Base-by-base conservation (phyloP, 2,888 invertebrate species). In the Apomyelois bistriatella region DNA sequence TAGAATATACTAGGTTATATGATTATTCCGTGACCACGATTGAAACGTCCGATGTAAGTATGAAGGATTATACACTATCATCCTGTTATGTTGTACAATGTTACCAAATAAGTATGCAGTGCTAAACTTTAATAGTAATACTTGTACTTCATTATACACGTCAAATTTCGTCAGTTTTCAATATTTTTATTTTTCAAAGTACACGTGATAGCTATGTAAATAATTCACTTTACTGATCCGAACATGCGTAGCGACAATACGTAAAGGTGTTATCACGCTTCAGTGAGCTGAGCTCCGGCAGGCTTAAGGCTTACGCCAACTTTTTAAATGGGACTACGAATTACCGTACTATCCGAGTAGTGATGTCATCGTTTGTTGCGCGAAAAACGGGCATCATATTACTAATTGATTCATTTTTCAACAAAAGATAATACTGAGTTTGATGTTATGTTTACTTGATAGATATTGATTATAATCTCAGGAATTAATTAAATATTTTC, bases 181-280 rank as follows among this genome's bases (percentile, higher is more conserved):
- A 22, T 35, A 35, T 8, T 2, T 1, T 2, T 36, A n/a, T 36
- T 2, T n/a, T 36, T n/a, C 1, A n/a, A 36, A 36, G 13, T 40
- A 13, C 40, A 40, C 40, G 40, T 8, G 40, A 9, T 15, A 38
- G 13, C 37, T 38, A 15, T 40, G 40, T 40, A 40, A 22, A 40
- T 16, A n/a, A 22, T 22, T 41, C 37, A 36, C 22, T 54, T 53
- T 47, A 53, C 47, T 48, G 54, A 57, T 55, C 52, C 50, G 57
- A 64, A 69, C 56, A 61, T 62, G 59, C 59, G 59, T 58, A 58
- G 56, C 53, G 56, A 59, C 58, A 59, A 70, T 70, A 68, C 62
- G 68, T 71, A 61, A 59, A 61, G 63, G 62, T 62, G 64, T 65
- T 70, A 66, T 67, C 62, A 56, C 61, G 65, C 58, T 58, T 56